Conservation (phyloP, 2,113 vertebrate species). For the Pygathrix nemaeus region DNA sequence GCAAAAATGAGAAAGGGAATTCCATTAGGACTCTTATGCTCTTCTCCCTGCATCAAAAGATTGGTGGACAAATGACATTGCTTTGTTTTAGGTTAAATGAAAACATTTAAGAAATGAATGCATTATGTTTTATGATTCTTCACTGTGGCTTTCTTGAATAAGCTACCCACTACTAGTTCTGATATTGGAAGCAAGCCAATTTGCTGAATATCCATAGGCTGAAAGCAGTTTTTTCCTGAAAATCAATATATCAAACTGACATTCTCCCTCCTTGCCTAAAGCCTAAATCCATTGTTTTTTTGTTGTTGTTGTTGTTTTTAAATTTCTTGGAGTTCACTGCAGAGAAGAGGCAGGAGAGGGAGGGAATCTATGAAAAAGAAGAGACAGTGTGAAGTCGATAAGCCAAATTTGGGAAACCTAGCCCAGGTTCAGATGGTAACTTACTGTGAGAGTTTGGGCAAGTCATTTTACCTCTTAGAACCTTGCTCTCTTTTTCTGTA, state of each 20-base stretch:
- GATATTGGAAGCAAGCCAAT: background rate
- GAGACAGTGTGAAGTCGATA: background rate
- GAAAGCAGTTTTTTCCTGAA: constrained; percentile 37
- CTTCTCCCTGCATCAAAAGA: background rate
- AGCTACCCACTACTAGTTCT: background rate
- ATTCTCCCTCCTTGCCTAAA: background rate
- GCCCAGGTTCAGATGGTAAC: background rate
- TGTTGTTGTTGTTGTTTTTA: background rate
- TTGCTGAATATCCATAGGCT: background rate
- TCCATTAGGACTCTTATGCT: background rate
- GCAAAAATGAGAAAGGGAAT: background rate
- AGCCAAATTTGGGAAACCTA: background rate
- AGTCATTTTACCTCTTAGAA: background rate
- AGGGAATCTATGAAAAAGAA: background rate
- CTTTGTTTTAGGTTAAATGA: constrained; percentile 43
- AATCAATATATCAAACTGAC: background rate
- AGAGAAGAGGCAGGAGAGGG: background rate
- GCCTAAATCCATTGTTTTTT: background rate
- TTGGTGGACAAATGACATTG: background rate
- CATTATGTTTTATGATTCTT: background rate
- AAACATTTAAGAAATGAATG: background rate
- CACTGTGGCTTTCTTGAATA: background rate
- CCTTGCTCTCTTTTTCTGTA: background rate
- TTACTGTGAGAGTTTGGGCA: background rate
- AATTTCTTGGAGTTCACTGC: background rate